These are phyloP conservation scores for Holocentrus rufus DNA, from an alignment of 2,797 vertebrate genomes.

Conservation along the genomic window DNA sequence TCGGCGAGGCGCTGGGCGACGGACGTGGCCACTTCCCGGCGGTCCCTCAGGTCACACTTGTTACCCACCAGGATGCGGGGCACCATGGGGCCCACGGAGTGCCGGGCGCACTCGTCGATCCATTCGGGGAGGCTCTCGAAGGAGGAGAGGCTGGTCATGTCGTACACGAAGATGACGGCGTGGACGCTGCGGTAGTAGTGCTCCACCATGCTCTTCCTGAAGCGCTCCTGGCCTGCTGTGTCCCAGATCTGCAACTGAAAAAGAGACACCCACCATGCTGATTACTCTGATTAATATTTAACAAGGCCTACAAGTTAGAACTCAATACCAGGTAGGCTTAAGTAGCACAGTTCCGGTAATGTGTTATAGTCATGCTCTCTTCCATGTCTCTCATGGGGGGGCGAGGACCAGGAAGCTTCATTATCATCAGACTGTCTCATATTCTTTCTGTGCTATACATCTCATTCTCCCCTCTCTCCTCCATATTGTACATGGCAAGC, in stretches of 20 bases:
- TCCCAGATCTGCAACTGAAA: conserved; percentile 85
- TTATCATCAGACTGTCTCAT: neutral
- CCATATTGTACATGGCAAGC: no score
- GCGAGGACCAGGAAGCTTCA: neutral
- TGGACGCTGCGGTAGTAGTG: conserved; percentile 85
- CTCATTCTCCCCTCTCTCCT: no score
- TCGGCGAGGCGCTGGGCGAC: conserved; percentile 80
- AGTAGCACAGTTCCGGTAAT: no score
- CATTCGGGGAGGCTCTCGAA: conserved; percentile 82
- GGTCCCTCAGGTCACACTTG: conserved; percentile 82
- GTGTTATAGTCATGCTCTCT: no score
- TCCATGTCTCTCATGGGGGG: neutral
- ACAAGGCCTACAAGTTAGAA: neutral
- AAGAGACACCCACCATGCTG: conserved; percentile 6
- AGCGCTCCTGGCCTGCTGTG: conserved; percentile 85
- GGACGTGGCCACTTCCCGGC: conserved; percentile 77
- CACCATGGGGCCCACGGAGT: conserved; percentile 78
- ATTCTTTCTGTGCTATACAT: no score
- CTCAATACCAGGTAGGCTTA: neutral
- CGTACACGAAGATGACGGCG: conserved; percentile 84
- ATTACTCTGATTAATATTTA: neutral
- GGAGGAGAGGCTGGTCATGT: conserved; percentile 78
- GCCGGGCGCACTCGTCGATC: conserved; percentile 81
- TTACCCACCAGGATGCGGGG: conserved; percentile 84
- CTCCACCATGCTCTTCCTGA: conserved; percentile 85